Percentiles rank a stretch among this genome's conserved stretches.
Conservation (phyloP, 2,113 vertebrate species). For the Dermatemys mawii region DNA sequence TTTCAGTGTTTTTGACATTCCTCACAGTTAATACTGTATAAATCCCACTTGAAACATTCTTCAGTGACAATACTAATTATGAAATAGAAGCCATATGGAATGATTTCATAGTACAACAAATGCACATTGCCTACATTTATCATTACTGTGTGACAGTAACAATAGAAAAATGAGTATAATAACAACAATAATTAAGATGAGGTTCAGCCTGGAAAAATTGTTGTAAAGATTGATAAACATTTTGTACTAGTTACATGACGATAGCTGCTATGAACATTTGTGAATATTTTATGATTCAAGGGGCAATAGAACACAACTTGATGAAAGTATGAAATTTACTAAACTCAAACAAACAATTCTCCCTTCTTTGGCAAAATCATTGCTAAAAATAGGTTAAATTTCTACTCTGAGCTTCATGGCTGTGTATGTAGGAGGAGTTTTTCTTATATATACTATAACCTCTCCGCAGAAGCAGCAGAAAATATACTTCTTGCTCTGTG, state of each 20-base stretch:
- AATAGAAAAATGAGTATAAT: background rate
- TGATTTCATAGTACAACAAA: background rate
- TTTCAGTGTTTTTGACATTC: background rate
- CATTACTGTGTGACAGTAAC: background rate
- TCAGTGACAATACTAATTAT: background rate
- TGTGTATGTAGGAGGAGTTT: background rate
- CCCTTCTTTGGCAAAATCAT: background rate
- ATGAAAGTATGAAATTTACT: background rate
- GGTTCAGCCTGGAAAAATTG: background rate
- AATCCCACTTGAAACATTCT: background rate
- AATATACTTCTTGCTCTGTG: background rate
- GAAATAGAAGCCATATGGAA: background rate
- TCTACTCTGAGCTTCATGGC: background rate
- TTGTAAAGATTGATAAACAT: background rate
- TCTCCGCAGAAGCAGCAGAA: background rate
- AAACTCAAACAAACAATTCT: background rate
- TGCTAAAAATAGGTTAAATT: background rate
- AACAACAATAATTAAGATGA: background rate
- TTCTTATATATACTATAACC: background rate
- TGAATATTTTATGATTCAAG: background rate
- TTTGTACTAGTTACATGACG: background rate
- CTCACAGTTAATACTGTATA: background rate
- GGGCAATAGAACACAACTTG: background rate
- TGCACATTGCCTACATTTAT: background rate
- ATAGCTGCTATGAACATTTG: background rate